Evolutionary conservation across 2,888 invertebrate species (phyloP).

Genomic region (Parasteatoda lunata): DNA sequence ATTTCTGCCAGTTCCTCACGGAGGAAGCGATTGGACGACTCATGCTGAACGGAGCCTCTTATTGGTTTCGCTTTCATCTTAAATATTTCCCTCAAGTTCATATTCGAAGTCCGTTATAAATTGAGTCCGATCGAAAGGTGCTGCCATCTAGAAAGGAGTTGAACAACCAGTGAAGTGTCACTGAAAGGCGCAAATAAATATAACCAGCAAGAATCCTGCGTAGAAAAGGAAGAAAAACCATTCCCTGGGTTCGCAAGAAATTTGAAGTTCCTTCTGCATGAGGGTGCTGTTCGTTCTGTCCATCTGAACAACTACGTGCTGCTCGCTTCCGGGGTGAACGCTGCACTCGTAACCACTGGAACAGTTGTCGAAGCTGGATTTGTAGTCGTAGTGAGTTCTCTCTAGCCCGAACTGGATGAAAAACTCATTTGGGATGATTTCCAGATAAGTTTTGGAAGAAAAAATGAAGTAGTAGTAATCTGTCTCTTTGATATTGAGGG

Average conservation of each 20-base stretch:
- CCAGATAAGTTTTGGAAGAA: constrained; percentile 85
- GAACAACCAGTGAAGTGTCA: neutral
- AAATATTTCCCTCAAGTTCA: no score
- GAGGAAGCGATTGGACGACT: no score
- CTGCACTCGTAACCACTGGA: constrained; percentile 81
- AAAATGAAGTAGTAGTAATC: constrained; percentile 90
- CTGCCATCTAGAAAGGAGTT: no score
- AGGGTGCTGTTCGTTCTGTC: constrained; percentile 29
- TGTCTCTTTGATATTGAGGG: constrained; percentile 81
- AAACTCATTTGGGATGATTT: constrained; percentile 79
- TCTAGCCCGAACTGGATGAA: constrained; percentile 82
- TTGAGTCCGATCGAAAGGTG: no score
- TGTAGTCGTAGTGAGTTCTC: constrained; percentile 82
- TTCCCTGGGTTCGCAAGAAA: constrained; percentile 48
- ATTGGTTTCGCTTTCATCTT: no score
- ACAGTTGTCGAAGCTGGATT: constrained; percentile 80
- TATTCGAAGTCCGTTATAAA: no score
- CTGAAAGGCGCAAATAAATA: constrained; percentile 63
- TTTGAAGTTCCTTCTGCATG: constrained; percentile 11
- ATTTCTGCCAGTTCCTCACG: no score
- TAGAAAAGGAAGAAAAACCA: constrained; percentile 54
- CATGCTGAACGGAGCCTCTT: no score
- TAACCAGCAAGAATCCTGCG: constrained; percentile 23
- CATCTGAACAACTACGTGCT: constrained; percentile 78
- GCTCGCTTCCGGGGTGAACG: constrained; percentile 81